Evolutionary conservation across 2,888 invertebrate genomes (phyloP).

Genomic region (Mythimna ferrago): DNA sequence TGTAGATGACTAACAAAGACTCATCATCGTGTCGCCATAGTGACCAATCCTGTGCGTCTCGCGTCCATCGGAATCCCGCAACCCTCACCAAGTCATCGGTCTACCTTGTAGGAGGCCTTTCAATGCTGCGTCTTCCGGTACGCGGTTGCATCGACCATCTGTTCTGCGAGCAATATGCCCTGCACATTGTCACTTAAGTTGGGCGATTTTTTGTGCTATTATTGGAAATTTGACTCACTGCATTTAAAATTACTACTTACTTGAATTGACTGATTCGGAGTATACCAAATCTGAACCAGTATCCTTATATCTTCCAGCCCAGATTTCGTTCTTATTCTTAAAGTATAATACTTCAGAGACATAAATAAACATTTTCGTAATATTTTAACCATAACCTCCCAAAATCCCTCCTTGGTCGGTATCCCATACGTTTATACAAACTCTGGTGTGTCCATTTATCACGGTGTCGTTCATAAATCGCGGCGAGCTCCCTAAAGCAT

Average conservation of each 20-base stretch:
- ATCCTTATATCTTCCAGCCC: not conserved
- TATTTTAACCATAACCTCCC: constrained; percentile 41
- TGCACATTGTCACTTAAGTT: too few relatives aligned
- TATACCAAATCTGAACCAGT: not conserved
- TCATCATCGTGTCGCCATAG: too few relatives aligned
- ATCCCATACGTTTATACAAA: constrained; percentile 39
- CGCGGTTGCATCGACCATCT: too few relatives aligned
- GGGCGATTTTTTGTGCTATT: too few relatives aligned
- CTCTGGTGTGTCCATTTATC: constrained; percentile 71
- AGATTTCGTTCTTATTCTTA: not conserved
- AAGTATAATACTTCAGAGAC: not conserved
- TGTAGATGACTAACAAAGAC: not conserved
- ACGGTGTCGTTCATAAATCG: constrained; percentile 77
- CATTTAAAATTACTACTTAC: not conserved
- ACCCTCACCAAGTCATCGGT: too few relatives aligned
- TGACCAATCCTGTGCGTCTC: too few relatives aligned
- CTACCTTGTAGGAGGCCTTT: too few relatives aligned
- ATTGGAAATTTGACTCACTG: not conserved
- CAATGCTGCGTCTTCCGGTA: too few relatives aligned
- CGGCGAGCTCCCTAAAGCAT: constrained; percentile 74
- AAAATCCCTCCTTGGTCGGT: constrained; percentile 26
- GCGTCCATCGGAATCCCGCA: too few relatives aligned
- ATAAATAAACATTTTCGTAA: constrained; percentile 35
- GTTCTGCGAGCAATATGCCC: too few relatives aligned
- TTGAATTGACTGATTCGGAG: too few relatives aligned